These are phyloP conservation scores for Tor tambroides DNA, from an alignment of 2,113 vertebrate genomes.

Conservation along the genomic window DNA sequence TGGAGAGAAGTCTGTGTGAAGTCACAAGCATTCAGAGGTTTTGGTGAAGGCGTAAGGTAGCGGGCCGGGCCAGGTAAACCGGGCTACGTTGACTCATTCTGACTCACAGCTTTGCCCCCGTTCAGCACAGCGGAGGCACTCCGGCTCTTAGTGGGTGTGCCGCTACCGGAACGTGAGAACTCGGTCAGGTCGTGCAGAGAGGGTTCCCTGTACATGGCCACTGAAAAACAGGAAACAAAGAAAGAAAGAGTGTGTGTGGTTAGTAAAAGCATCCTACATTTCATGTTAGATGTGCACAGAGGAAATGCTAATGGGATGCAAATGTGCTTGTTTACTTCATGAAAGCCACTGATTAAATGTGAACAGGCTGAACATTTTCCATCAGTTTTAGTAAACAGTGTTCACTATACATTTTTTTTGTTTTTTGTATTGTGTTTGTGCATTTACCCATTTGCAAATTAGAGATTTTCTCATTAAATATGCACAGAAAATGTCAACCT, in stretches of 20 bases:
- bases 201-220: slow-evolving; percentile 99
- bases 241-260: neutral
- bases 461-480: neutral
- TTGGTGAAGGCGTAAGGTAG: slow-evolving; percentile 83
- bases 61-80: slow-evolving; percentile 72
- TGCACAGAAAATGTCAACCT: neutral
- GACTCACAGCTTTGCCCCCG: slow-evolving; percentile 97
- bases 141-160: slow-evolving; percentile 97
- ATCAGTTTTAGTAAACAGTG: neutral
- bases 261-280: neutral
- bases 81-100: slow-evolving; percentile 98
- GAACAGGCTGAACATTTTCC: neutral
- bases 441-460: neutral
- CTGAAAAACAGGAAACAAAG: slow-evolving; percentile 75
- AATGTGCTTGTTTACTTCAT: neutral
- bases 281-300: slow-evolving; percentile 9
- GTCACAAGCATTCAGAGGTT: slow-evolving; percentile 93
- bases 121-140: slow-evolving; percentile 96
- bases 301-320: neutral
- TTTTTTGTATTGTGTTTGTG: neutral
- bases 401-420: neutral
- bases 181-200: slow-evolving; percentile 98
- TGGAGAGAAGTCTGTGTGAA: slow-evolving; percentile 85
- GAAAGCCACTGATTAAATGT: neutral
- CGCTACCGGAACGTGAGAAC: slow-evolving; percentile 97